These are phyloP conservation scores for Conus ventricosus DNA, from an alignment of 1,140 invertebrate genomes.

Conservation along the genomic window DNA sequence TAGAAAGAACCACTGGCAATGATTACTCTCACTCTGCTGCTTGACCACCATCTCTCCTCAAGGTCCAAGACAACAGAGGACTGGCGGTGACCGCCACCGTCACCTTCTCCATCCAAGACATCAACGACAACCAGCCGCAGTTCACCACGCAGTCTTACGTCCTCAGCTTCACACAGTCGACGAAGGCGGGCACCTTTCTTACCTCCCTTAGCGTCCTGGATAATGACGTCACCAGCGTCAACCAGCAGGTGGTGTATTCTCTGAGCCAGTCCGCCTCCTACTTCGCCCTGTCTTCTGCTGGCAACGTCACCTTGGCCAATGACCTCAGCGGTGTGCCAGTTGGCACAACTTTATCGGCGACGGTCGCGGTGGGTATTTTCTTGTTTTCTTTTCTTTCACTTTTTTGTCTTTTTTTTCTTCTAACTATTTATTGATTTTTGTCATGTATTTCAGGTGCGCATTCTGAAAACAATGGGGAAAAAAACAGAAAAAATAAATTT, in stretches of 20 bases:
- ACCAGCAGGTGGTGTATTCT: not conserved
- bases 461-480: too few relatives aligned
- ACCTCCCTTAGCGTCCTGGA: conserved; percentile 35
- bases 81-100: conserved; percentile 30
- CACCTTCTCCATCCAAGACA: conserved; percentile 26
- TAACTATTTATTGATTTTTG: too few relatives aligned
- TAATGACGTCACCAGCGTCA: conserved; percentile 23
- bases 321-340: not conserved
- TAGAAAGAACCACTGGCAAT: not conserved
- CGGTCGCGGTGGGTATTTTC: not conserved
- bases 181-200: conserved; percentile 19
- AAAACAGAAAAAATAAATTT: too few relatives aligned
- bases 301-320: not conserved
- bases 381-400: too few relatives aligned
- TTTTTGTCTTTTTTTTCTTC: too few relatives aligned
- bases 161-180: not conserved
- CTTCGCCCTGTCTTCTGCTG: not conserved
- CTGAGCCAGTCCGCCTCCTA: not conserved
- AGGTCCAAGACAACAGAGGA: conserved; percentile 35
- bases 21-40: too few relatives aligned
- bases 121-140: conserved; percentile 26
- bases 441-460: too few relatives aligned
- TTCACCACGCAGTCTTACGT: conserved; percentile 36
- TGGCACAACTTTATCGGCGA: not conserved
- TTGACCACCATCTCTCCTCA: too few relatives aligned